phyloP scores from a whole-genome alignment of 2,888 invertebrate genomes.

The Himalopsyche kuldschensis region DNA sequence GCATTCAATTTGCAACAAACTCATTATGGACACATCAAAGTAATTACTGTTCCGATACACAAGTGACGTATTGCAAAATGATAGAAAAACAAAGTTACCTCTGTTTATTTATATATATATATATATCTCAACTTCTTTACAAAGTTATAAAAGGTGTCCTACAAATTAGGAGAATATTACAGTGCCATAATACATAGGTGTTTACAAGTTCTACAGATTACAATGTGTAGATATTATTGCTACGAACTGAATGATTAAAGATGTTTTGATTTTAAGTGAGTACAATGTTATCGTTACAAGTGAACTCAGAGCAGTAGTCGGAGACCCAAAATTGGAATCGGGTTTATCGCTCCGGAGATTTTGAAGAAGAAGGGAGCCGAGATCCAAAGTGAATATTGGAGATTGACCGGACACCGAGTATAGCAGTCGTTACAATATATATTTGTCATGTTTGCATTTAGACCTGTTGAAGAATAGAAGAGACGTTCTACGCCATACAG shows the following conservation, averaged over 20 bases:
- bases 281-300: background rate
- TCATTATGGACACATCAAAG: background rate
- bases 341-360: background rate
- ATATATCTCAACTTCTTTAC: no score
- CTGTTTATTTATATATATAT: no score
- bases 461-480: background rate
- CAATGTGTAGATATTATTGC: background rate
- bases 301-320: background rate
- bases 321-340: background rate
- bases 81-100: no score
- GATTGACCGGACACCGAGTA: background rate
- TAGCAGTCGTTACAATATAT: background rate
- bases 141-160: background rate
- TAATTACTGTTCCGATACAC: background rate
- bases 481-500: slow-evolving; percentile 60
- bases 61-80: no score
- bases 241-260: background rate
- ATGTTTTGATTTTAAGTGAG: background rate
- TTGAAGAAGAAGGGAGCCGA: background rate
- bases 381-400: background rate
- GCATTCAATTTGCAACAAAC: background rate
- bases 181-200: background rate
- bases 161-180: background rate
- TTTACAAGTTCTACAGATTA: background rate
- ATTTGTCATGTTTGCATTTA: background rate